These are phyloP conservation scores for Diphyllodes magnificus DNA, from an alignment of 2,113 vertebrate species.

Conservation along the genomic window DNA sequence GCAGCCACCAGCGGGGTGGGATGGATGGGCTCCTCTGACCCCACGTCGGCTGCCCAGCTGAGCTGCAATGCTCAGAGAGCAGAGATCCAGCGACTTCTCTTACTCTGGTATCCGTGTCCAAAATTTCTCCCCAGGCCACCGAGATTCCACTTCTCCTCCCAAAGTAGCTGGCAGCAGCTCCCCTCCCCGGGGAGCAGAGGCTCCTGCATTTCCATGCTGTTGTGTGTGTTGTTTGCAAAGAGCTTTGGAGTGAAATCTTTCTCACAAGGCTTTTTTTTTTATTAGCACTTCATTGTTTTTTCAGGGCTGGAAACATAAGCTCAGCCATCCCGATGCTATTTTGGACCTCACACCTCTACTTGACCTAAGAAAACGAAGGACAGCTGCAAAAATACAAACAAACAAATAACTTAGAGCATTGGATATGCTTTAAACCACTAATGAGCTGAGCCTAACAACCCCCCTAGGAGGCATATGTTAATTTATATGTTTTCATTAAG, in stretches of 20 bases:
- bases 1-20: accelerated
- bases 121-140: not conserved
- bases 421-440: slow-evolving; percentile 43
- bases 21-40: not conserved
- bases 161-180: slow-evolving; percentile 39
- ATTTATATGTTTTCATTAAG: slow-evolving; percentile 49
- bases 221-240: not conserved
- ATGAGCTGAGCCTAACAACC: slow-evolving; percentile 34
- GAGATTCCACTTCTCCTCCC: slow-evolving; percentile 31
- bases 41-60: accelerated
- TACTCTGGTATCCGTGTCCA: not conserved
- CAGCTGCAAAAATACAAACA: slow-evolving; percentile 70
- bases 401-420: slow-evolving; percentile 52
- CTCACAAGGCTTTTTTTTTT: slow-evolving; percentile 9
- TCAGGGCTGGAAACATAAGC: slow-evolving; percentile 50
- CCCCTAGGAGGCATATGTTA: slow-evolving; percentile 35
- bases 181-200: not conserved
- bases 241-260: slow-evolving; percentile 22
- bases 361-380: slow-evolving; percentile 56
- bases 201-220: slow-evolving; percentile 2
- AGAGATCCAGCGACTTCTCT: not conserved
- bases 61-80: not conserved
- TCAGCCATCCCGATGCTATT: slow-evolving; percentile 38
- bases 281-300: slow-evolving; percentile 65
- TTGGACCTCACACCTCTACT: slow-evolving; percentile 63